Conservation (phyloP, 2,888 invertebrate genomes). For the Cryptus viduatorius region DNA sequence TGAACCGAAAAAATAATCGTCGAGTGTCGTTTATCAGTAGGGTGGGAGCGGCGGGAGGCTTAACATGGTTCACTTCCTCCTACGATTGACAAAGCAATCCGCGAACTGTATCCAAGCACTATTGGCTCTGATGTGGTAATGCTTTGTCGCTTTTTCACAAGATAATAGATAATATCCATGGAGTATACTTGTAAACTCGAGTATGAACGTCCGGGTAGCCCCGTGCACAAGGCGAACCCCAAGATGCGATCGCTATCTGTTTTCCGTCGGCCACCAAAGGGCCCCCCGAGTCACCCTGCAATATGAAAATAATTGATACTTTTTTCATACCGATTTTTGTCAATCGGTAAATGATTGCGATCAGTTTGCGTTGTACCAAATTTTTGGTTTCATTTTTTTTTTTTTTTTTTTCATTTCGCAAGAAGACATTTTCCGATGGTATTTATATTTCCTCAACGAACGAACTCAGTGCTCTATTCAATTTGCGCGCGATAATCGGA, state of each 20-base stretch:
- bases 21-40: neutral
- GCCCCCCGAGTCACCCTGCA: conserved; percentile 69
- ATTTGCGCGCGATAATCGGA: conserved; percentile 9
- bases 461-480: neutral
- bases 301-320: neutral
- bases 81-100: neutral
- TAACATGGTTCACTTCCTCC: neutral
- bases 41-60: neutral
- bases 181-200: conserved; percentile 49
- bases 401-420: neutral
- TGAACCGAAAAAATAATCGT: neutral
- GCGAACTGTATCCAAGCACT: neutral
- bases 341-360: too few species aligned
- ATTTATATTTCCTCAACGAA: neutral
- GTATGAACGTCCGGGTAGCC: conserved; percentile 64
- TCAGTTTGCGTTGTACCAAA: too few species aligned
- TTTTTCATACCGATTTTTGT: too few species aligned
- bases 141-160: neutral
- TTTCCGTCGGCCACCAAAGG: conserved; percentile 65
- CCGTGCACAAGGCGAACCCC: conserved; percentile 71
- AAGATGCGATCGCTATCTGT: conserved; percentile 79
- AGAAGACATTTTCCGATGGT: neutral
- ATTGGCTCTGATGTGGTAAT: neutral
- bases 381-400: neutral
- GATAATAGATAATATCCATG: conserved; percentile 55